These are phyloP conservation scores for Xestia ashworthii DNA, from an alignment of 2,888 invertebrate species.

Conservation along the genomic window DNA sequence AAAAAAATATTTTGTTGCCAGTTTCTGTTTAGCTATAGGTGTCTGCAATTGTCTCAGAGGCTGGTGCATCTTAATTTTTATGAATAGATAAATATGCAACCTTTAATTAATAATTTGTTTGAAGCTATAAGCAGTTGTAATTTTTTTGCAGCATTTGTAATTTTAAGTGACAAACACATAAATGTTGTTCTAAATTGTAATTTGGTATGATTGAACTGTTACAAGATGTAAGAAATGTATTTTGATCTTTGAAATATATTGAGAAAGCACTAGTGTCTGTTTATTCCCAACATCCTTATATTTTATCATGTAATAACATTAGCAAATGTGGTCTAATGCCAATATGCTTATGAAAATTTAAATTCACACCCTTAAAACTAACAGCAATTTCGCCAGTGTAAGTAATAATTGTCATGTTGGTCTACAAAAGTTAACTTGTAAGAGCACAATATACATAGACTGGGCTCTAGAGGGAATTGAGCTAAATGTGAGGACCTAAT, in stretches of 20 bases:
- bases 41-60: constrained; percentile 58
- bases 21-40: constrained; percentile 57
- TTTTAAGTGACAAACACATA: constrained; percentile 79
- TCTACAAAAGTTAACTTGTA: too few species aligned
- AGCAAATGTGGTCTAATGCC: not conserved
- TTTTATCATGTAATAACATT: not conserved
- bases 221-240: constrained; percentile 89
- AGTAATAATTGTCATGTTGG: too few species aligned
- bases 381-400: too few species aligned
- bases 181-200: constrained; percentile 78
- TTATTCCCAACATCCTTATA: constrained; percentile 58
- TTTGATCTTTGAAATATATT: constrained; percentile 90
- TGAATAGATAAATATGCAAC: constrained; percentile 69
- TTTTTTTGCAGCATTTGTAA: constrained; percentile 85
- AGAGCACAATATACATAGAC: too few species aligned
- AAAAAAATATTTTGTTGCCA: constrained; percentile 77
- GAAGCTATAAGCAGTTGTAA: constrained; percentile 82
- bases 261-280: constrained; percentile 77
- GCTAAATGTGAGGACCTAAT: too few species aligned
- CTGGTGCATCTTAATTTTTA: constrained; percentile 76
- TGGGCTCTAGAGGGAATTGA: too few species aligned
- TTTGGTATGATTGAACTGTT: constrained; percentile 89
- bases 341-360: too few species aligned
- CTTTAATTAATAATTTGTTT: constrained; percentile 68
- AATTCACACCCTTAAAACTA: too few species aligned